A percentile compares a stretch with the other conserved stretches of the same genome.
Conservation (phyloP, 2,888 invertebrate species). For the Ypsolopha sequella region DNA sequence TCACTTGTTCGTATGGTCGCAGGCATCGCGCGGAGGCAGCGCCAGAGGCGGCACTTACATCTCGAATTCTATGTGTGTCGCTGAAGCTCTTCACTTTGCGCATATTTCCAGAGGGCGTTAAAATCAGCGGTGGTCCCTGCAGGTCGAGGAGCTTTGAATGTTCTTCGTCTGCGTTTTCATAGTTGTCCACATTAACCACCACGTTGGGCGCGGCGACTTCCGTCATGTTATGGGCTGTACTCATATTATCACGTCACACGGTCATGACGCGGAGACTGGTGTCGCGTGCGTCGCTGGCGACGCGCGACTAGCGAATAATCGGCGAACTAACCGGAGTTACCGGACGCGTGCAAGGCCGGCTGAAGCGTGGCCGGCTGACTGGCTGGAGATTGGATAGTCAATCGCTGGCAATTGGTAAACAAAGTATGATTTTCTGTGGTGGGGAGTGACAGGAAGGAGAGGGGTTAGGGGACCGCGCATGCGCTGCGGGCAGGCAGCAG, state of each 20-base stretch:
- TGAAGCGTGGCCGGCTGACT: conserved; percentile 61
- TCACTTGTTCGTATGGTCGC: conserved; percentile 61
- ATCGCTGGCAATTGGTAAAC: conserved; percentile 65
- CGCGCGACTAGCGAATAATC: conserved; percentile 48
- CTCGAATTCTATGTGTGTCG: conserved; percentile 60
- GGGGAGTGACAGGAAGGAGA: conserved; percentile 75
- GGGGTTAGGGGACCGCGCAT: conserved; percentile 86
- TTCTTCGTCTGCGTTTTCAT: conserved; percentile 48
- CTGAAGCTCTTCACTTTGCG: conserved; percentile 66
- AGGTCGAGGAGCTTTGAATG: conserved; percentile 48
- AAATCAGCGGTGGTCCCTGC: conserved; percentile 37
- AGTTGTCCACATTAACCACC: conserved; percentile 56
- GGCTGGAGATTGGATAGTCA: conserved; percentile 36
- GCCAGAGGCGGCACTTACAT: conserved; percentile 52
- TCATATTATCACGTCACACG: conserved; percentile 64
- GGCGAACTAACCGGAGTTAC: conserved; percentile 47
- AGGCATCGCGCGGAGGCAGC: conserved; percentile 60
- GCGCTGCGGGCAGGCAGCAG: conserved; percentile 73
- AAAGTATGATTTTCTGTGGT: conserved; percentile 46
- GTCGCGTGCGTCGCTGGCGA: conserved; percentile 59
- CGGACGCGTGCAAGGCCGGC: conserved; percentile 90
- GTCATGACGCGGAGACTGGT: conserved; percentile 54
- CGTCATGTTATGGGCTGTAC: conserved; percentile 50
- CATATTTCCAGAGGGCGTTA: conserved; percentile 62
- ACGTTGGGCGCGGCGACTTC: conserved; percentile 55